These are phyloP conservation scores for Doryteuthis pealeii DNA, from an alignment of 1,140 invertebrate species.

Conservation along the genomic window DNA sequence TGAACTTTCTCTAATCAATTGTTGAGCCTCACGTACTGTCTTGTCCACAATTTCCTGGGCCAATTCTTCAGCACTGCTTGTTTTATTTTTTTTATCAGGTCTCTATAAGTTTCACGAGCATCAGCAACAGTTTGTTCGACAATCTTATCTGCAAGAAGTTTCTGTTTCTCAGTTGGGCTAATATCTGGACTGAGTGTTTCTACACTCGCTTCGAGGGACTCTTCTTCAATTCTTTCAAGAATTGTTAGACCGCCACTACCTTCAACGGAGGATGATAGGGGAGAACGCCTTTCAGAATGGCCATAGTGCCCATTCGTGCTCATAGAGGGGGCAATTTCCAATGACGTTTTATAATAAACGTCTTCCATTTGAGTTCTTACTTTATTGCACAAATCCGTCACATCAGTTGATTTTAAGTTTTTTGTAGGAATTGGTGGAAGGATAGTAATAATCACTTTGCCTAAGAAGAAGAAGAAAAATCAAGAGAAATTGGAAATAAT, in stretches of 20 bases:
- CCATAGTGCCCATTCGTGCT: neutral
- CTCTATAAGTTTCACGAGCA: neutral
- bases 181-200: constrained; percentile 6
- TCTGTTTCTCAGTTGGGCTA: neutral
- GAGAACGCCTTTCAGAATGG: neutral
- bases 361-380: constrained; percentile 54
- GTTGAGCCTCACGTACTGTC: neutral
- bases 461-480: constrained; percentile 43
- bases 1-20: neutral
- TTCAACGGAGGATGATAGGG: neutral
- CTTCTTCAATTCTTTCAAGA: neutral
- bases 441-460: constrained; percentile 76
- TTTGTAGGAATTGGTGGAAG: constrained; percentile 76
- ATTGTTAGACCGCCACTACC: neutral
- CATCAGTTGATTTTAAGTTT: constrained; percentile 72
- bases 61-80: neutral
- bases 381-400: constrained; percentile 69
- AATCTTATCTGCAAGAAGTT: neutral
- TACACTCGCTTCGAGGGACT: neutral
- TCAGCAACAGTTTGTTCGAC: neutral
- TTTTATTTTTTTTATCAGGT: neutral
- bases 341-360: constrained; percentile 42
- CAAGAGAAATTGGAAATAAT: too few species aligned
- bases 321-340: constrained; percentile 32
- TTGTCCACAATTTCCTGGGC: neutral